These are phyloP conservation scores for Myrmecophaga tridactyla DNA, from an alignment of 2,113 vertebrate genomes.

Conservation along the genomic window DNA sequence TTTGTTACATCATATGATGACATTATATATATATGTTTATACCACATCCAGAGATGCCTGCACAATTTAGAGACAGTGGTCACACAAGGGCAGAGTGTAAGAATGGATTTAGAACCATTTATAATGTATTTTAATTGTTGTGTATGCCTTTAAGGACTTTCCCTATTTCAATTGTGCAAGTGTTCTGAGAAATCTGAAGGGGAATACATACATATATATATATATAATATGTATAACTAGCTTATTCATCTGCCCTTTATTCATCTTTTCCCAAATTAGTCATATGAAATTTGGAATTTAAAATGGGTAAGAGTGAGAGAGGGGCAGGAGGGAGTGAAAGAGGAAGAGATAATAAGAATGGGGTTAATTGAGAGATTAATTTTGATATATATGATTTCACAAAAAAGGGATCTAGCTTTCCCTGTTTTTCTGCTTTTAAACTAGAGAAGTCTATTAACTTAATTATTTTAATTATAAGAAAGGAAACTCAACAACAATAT, in stretches of 20 bases:
- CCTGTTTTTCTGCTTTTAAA: constrained; percentile 17
- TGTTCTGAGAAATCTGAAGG: not conserved
- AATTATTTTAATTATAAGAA: not conserved
- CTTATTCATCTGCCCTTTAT: constrained; percentile 8
- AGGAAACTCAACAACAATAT: constrained; percentile 16
- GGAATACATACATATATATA: not conserved
- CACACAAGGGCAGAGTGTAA: constrained; percentile 8
- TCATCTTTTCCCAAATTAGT: not conserved
- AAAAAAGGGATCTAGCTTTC: not conserved
- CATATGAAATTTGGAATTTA: not conserved
- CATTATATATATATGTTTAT: not conserved
- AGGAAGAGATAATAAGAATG: not conserved
- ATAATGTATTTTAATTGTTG: not conserved
- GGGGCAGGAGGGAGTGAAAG: not conserved
- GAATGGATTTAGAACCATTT: not conserved
- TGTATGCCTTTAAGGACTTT: not conserved
- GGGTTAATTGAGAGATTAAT: not conserved
- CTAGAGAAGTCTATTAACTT: not conserved
- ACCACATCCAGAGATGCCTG: not conserved
- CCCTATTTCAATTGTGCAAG: not conserved
- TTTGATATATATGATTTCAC: constrained; percentile 6
- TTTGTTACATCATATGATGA: not conserved
- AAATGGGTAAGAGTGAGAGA: constrained; percentile 19
- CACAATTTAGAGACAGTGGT: not conserved
- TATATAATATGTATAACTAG: too few relatives aligned